phyloP scores from a whole-genome alignment of 92 coral and sea anemone species.

The Porites evermanni region DNA sequence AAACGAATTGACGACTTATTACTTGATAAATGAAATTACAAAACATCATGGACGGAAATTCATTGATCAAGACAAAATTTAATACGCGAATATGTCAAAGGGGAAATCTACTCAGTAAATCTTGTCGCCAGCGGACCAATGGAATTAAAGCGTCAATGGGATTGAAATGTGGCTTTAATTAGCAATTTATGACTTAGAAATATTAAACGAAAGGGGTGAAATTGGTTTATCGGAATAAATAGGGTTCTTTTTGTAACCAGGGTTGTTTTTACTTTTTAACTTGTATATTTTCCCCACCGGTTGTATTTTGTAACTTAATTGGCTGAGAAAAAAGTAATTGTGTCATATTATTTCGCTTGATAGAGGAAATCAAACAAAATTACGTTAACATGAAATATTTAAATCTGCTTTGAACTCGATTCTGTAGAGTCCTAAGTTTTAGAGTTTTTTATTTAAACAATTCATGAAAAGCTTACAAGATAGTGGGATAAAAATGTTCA shows the following conservation, averaged over 20 bases:
- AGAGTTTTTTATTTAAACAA: not conserved
- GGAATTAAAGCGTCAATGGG: not conserved
- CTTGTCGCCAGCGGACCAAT: constrained; percentile 2
- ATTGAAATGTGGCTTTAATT: constrained; percentile 22
- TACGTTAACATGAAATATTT: not conserved
- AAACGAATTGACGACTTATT: constrained; percentile 28
- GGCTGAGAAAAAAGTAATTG: constrained; percentile 43
- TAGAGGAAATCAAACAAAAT: constrained; percentile 13
- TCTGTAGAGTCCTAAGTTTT: not conserved
- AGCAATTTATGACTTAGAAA: not conserved
- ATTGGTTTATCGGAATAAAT: constrained; percentile 23
- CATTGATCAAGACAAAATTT: constrained; percentile 22
- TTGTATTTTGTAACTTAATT: constrained; percentile 20
- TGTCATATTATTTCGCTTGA: constrained; percentile 3
- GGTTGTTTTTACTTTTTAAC: constrained; percentile 16
- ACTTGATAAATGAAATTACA: constrained; percentile 25
- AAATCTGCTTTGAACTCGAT: not conserved
- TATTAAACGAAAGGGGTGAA: constrained; percentile 2
- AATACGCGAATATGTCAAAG: constrained; percentile 21
- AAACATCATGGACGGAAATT: constrained; percentile 26
- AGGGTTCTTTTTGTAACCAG: not conserved
- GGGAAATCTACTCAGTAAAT: not conserved
- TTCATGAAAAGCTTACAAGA: no score
- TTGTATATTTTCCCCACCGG: constrained; percentile 27
- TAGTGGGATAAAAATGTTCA: not conserved